A percentile compares a stretch with the other conserved stretches of the same genome.
Conservation (phyloP, 2,113 vertebrate species). For the Burhinus bistriatus region DNA sequence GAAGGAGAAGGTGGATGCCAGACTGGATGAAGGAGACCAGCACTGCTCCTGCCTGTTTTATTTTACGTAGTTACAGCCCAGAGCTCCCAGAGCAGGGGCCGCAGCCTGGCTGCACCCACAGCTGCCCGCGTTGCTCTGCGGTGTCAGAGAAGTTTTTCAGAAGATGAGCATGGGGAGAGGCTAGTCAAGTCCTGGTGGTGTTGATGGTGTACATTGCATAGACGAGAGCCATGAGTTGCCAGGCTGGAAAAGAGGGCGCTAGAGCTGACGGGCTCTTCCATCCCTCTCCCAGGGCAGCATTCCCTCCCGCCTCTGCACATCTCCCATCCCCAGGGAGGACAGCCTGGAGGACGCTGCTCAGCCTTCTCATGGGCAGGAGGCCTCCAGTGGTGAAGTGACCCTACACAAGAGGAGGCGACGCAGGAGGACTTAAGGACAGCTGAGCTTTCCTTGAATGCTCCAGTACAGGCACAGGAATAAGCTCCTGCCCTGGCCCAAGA, state of each 20-base stretch:
- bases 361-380: background rate
- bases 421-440: slow-evolving; percentile 56
- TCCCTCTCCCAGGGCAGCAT: slow-evolving; percentile 63
- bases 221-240: background rate
- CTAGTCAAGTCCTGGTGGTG: too few relatives aligned
- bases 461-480: background rate
- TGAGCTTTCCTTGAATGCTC: background rate
- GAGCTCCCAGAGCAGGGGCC: too few relatives aligned
- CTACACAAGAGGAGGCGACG: slow-evolving; percentile 71
- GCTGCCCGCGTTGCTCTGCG: background rate
- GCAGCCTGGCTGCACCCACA: background rate
- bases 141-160: background rate
- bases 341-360: background rate
- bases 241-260: background rate
- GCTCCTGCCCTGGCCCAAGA: background rate
- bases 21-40: background rate
- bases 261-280: background rate
- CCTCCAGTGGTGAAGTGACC: background rate
- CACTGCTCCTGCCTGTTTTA: background rate
- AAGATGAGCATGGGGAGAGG: too few relatives aligned
- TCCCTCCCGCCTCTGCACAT: slow-evolving; percentile 81
- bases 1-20: background rate
- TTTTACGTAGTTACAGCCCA: background rate
- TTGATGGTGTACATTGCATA: background rate
- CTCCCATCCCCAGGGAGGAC: slow-evolving; percentile 77